These are phyloP conservation scores for Cuculus canorus DNA, from an alignment of 2,797 vertebrate genomes.

Conservation along the genomic window DNA sequence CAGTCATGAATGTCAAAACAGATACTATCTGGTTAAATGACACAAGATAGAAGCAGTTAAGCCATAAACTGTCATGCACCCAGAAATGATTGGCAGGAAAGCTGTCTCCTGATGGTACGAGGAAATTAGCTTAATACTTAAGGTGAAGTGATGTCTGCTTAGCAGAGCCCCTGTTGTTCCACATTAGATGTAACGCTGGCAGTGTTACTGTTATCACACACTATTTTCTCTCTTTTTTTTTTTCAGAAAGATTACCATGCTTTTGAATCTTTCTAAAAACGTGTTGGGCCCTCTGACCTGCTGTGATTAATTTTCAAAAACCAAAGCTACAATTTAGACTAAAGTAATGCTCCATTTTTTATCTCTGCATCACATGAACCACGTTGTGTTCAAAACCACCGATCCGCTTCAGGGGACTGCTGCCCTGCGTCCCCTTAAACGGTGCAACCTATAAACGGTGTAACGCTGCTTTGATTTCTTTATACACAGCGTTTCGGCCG, in stretches of 20 bases:
- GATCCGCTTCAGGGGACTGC: not conserved
- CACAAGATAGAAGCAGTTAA: constrained; percentile 51
- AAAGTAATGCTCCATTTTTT: not conserved
- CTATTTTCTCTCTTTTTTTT: not conserved
- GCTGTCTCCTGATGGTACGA: constrained; percentile 7
- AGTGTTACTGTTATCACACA: not conserved
- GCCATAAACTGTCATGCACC: constrained; percentile 52
- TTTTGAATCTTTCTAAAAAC: constrained; percentile 10
- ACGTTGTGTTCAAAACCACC: not conserved
- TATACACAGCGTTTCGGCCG: not conserved
- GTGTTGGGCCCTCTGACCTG: not conserved
- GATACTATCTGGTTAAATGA: constrained; percentile 53
- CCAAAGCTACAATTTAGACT: constrained; percentile 36
- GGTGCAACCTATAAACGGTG: not conserved
- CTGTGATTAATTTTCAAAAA: constrained; percentile 55
- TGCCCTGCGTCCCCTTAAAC: not conserved
- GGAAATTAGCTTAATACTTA: constrained; percentile 51
- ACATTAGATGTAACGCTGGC: not conserved
- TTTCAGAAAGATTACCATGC: not conserved
- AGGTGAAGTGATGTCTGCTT: constrained; percentile 56
- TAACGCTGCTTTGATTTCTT: not conserved
- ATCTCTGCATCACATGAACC: not conserved
- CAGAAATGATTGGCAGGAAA: constrained; percentile 43
- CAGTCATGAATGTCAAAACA: constrained; percentile 64
- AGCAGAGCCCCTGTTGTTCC: constrained; percentile 21